Base-by-base conservation (phyloP, 2,888 invertebrate species). In the Heterodera filipjevi region DNA sequence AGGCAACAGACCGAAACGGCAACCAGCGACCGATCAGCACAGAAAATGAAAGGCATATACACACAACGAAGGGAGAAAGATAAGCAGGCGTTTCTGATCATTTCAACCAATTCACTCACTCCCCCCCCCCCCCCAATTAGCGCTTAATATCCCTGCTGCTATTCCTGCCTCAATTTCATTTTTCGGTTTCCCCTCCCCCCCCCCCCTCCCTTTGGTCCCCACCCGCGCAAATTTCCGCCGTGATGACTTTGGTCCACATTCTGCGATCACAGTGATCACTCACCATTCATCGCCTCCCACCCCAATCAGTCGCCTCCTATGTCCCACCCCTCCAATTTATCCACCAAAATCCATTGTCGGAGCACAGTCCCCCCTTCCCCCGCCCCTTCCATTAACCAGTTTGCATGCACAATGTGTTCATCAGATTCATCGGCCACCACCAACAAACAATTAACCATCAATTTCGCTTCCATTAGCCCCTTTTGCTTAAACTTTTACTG, bases 1-100 rank as follows among this genome's bases (percentile, higher is more conserved):
- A 59, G n/a, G 59, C 59, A 59, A 22, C 59, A 59, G 59, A 59
- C 59, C 59, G 27, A 59, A 59, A 27, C 59, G 22, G 59, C 59
- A 27, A 59, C 59, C 59, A 59, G 27, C 59, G 59, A 59, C 27
- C 59, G 12, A n/a, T n/a, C n/a, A n/a, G n/a, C n/a, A 27, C n/a
- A 59, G 27, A 14, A 49, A 49, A 14, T 12, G 16, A 39, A 39
- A 39, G 39, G 39, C 12, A 39, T 39, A 12, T 39, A 39, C 39
- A 39, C 8, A 39, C 39, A 39, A 39, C 12, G 39, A 39, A 10
- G 6, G 39, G 39, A 39, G n/a, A n/a, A n/a, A n/a, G n/a, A n/a
- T n/a, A n/a, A n/a, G n/a, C n/a, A n/a, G n/a, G n/a, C n/a, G n/a
- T n/a, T n/a, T n/a, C n/a, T n/a, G n/a, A n/a, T n/a, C n/a, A n/a